phyloP scores from a whole-genome alignment of 2,888 invertebrate species.

The Synergus gifuensis region DNA sequence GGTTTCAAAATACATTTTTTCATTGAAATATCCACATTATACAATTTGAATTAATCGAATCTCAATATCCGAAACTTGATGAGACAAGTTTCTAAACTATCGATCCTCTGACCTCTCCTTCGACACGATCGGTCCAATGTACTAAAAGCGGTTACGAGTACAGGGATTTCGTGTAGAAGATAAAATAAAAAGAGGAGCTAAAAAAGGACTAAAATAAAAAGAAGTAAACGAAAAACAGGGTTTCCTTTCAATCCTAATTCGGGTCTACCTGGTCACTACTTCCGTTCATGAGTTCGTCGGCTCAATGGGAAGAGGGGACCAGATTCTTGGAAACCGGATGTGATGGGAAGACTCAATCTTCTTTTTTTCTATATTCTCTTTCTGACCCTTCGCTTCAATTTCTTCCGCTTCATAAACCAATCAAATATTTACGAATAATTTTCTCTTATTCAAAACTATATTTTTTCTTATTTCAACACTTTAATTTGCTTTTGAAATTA shows the following conservation, averaged over 20 bases:
- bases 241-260: slow-evolving; percentile 50
- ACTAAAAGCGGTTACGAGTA: slow-evolving; percentile 62
- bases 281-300: slow-evolving; percentile 58
- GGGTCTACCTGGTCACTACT: slow-evolving; percentile 60
- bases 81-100: slow-evolving; percentile 62
- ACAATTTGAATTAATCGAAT: no score
- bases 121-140: slow-evolving; percentile 62
- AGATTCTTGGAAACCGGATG: slow-evolving; percentile 39
- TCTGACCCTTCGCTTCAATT: background rate
- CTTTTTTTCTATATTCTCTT: slow-evolving; percentile 4
- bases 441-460: background rate
- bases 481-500: background rate
- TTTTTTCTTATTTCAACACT: background rate
- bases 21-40: background rate
- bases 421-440: background rate
- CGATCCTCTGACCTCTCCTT: slow-evolving; percentile 51
- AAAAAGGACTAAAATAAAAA: slow-evolving; percentile 27
- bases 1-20: background rate
- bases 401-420: slow-evolving; percentile 2
- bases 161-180: slow-evolving; percentile 64
- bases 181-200: slow-evolving; percentile 43
- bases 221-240: slow-evolving; percentile 26
- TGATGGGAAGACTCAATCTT: slow-evolving; percentile 31
- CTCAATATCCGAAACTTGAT: slow-evolving; percentile 56
- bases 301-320: slow-evolving; percentile 11